Evolutionary conservation across 2,888 invertebrate species (phyloP).

Genomic region (Epinotia nisella): DNA sequence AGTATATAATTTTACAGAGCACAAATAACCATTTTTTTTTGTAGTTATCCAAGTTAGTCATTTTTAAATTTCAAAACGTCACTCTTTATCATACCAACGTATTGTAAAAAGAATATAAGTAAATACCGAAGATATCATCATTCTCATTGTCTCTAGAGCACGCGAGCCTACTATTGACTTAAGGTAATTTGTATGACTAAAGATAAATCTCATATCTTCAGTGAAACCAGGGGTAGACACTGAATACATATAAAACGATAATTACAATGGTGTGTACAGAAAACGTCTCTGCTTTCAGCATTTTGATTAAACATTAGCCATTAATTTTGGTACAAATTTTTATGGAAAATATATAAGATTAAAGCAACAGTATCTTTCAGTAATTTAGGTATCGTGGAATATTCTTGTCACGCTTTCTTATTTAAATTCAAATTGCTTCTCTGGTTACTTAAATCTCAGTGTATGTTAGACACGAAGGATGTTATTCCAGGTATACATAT

Average conservation of each 20-base stretch:
- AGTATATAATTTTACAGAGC: too few relatives aligned
- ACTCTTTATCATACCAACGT: not conserved
- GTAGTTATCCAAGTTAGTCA: too few relatives aligned
- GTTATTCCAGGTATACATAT: constrained; percentile 18
- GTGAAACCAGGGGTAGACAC: not conserved
- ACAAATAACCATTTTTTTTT: too few relatives aligned
- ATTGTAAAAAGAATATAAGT: not conserved
- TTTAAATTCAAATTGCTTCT: constrained; percentile 52
- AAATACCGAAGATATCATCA: not conserved
- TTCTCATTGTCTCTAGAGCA: not conserved
- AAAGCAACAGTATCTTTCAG: constrained; percentile 36
- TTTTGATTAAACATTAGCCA: constrained; percentile 38
- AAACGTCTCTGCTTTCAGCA: constrained; percentile 12
- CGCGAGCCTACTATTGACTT: not conserved
- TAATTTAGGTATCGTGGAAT: constrained; percentile 33
- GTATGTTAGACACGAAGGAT: constrained; percentile 26
- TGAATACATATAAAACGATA: constrained; percentile 22
- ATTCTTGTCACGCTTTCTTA: constrained; percentile 43
- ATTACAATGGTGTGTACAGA: constrained; percentile 24
- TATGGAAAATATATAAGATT: constrained; percentile 39
- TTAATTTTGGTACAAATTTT: constrained; percentile 38
- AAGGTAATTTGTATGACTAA: not conserved
- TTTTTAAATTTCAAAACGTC: too few relatives aligned
- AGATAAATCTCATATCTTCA: not conserved
- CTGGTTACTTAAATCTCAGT: constrained; percentile 49